Evolutionary conservation across 2,888 invertebrate species (phyloP), one percentile per base, ranked within the genome.

Genomic region (Pammene fasciana): DNA sequence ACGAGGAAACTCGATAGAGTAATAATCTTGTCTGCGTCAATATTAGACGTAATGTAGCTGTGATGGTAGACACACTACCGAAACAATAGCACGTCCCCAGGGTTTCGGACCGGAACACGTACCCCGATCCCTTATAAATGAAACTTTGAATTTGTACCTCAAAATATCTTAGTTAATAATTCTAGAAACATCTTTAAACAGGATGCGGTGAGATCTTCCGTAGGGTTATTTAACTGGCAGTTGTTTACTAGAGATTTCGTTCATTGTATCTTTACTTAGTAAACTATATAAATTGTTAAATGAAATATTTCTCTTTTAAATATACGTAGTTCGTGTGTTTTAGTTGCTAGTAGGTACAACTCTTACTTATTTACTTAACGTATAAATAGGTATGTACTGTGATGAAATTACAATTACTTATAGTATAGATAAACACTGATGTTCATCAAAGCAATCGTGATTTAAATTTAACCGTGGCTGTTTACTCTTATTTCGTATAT

Each of bases 121-220:
- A 74, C 79, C 86, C 86, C 83, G 78, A 82, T 82, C 88, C 87
- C 85, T 82, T 81, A 81, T 77, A 83, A 83, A 79, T 80, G 81
- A 86, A 90, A 89, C 88, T 89, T 88, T 77, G 78, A 82, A 87
- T 87, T 88, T 86, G 84, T 86, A 86, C 85, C 83, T 85, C 88
- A 86, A 86, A 62, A 62, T 62, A 91, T 92, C 92, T 92, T 93
- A 92, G 88, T 93, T 93, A 93, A 92, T 92, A 90, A 92, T 92
- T 92, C 91, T 85, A 86, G 86, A 88, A 88, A 89, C 88, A 90
- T 89, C 88, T 89, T 87, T 86, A 86, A 86, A 86, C 90, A 90
- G 92, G 92, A 90, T 89, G 92, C 82, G 90, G 91, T 84, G 68
- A 73, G 77, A 82, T 81, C 79, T 83, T 85, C 82, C 81, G 81